Percentiles rank a stretch among this genome's conserved stretches.
Evolutionary conservation across 2,113 vertebrate species (phyloP).

Genomic region (zebrafish (Danio rerio)): GRCz12tu NC_133181.1:45843501-45844000

Average conservation of each 20-base stretch:
- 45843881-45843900: neutral
- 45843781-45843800: conserved; percentile 97
- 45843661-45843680: neutral
- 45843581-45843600: neutral
- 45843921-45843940: neutral
- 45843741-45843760: conserved; percentile 93
- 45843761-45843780: conserved; percentile 92
- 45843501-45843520: conserved; percentile 32
- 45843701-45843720: conserved; percentile 89
- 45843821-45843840: neutral
- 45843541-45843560: neutral
- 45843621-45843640: neutral
- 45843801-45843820: conserved; percentile 16
- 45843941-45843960: neutral
- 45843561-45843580: neutral
- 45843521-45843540: neutral
- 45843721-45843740: conserved; percentile 96
- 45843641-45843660: neutral
- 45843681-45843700: neutral
- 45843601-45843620: neutral
- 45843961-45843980: conserved; percentile 9
- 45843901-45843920: neutral
- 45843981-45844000: conserved; percentile 68
- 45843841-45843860: neutral
- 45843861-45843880: neutral